Conservation (phyloP, 2,888 invertebrate species). For the Bellardia pandia region DNA sequence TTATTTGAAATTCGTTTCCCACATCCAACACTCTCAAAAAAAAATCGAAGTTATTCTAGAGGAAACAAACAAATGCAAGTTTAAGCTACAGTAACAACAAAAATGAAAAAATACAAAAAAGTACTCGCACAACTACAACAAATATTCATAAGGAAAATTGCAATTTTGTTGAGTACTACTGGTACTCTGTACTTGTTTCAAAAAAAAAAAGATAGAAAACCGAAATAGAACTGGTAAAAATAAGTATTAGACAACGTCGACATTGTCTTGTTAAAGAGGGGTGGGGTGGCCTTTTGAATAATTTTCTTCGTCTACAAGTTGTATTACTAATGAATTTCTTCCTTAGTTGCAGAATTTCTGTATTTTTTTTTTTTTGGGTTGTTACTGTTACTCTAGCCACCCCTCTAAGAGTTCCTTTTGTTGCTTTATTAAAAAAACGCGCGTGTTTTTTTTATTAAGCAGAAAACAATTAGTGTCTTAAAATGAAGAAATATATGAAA, state of each 20-base stretch:
- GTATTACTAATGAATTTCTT: conserved; percentile 72
- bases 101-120: conserved; percentile 40
- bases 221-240: not conserved
- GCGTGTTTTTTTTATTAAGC: conserved; percentile 23
- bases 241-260: conserved; percentile 42
- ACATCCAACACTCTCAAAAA: conserved; percentile 32
- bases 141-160: conserved; percentile 68
- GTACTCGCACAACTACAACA: conserved; percentile 13
- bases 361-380: not conserved
- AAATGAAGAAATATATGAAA: conserved; percentile 60
- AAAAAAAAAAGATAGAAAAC: not conserved
- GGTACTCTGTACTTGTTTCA: conserved; percentile 34
- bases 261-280: conserved; percentile 29
- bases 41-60: conserved; percentile 18
- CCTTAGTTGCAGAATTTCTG: conserved; percentile 54
- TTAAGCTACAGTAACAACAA: conserved; percentile 54
- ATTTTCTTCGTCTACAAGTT: conserved; percentile 66
- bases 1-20: conserved; percentile 37
- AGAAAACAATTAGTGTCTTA: conserved; percentile 70
- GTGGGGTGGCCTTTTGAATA: conserved; percentile 57
- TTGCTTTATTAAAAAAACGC: not conserved
- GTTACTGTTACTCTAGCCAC: not conserved
- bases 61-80: conserved; percentile 72
- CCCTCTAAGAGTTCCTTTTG: not conserved
- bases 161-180: conserved; percentile 71